Evolutionary conservation across 1,140 invertebrate species (phyloP).

Genomic region (Bombus superbus): DNA sequence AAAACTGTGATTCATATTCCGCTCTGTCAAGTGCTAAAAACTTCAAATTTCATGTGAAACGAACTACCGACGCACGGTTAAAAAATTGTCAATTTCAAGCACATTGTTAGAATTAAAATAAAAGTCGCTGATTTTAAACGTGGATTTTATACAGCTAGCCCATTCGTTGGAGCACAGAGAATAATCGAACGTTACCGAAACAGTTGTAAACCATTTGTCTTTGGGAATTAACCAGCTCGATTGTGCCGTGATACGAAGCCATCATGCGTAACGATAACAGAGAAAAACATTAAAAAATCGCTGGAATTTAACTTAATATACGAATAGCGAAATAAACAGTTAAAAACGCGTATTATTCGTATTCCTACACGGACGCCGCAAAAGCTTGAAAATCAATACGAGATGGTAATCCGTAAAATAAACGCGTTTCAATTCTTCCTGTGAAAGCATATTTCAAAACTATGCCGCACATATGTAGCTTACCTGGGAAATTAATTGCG

Average conservation of each 20-base stretch:
- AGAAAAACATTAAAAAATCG: neutral
- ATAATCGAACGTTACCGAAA: neutral
- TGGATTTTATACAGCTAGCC: neutral
- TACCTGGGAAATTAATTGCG: conserved; percentile 36
- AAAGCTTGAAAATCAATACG: neutral
- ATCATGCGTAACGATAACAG: neutral
- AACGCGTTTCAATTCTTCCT: conserved; percentile 55
- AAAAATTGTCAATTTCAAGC: neutral
- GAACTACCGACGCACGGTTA: conserved; percentile 1
- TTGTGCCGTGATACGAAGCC: no score
- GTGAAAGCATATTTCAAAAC: conserved; percentile 56
- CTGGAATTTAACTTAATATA: neutral
- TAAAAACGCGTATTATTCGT: neutral
- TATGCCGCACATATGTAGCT: conserved; percentile 44
- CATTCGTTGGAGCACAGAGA: neutral
- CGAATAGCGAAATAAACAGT: neutral
- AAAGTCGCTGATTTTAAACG: neutral
- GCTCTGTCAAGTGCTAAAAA: no score
- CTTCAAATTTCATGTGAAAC: neutral
- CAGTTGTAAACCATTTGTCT: conserved; percentile 19
- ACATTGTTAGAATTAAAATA: neutral
- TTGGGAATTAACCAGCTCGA: neutral
- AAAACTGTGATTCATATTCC: neutral
- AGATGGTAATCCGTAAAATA: conserved; percentile 34
- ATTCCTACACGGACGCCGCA: neutral